phyloP scores from a whole-genome alignment of 2,888 invertebrate genomes.

The Anoncus sp. region DNA sequence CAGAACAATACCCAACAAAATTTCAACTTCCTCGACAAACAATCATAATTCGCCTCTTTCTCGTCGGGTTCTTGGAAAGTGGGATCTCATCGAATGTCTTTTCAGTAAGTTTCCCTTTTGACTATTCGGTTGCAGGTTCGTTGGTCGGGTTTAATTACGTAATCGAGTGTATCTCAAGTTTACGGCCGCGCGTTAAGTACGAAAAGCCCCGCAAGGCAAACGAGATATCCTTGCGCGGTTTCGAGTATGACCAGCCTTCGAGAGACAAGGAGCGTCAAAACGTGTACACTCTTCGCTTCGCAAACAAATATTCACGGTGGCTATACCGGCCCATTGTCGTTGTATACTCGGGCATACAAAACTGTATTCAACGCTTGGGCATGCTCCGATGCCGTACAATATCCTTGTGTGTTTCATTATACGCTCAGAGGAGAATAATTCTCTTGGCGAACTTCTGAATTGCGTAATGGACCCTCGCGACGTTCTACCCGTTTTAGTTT shows the following conservation, averaged over 20 bases:
- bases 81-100: neutral
- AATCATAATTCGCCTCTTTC: no score
- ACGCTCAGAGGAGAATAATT: no score
- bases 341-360: neutral
- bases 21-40: no score
- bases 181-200: constrained; percentile 7
- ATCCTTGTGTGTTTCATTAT: no score
- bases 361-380: neutral
- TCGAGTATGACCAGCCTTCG: constrained; percentile 21
- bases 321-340: neutral
- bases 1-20: no score
- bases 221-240: constrained; percentile 32
- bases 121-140: neutral
- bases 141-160: neutral
- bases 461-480: no score
- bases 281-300: neutral
- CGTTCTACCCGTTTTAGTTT: no score
- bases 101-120: neutral
- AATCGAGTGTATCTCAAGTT: constrained; percentile 12
- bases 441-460: no score
- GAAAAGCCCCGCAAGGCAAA: constrained; percentile 25
- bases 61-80: neutral
- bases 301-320: constrained; percentile 3
- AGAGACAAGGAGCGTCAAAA: constrained; percentile 8
- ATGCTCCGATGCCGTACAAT: no score